A percentile compares a stretch with the other conserved stretches of the same genome.
These are phyloP conservation scores for Cosmopolites sordidus DNA, from an alignment of 2,888 invertebrate genomes.

Conservation along the genomic window DNA sequence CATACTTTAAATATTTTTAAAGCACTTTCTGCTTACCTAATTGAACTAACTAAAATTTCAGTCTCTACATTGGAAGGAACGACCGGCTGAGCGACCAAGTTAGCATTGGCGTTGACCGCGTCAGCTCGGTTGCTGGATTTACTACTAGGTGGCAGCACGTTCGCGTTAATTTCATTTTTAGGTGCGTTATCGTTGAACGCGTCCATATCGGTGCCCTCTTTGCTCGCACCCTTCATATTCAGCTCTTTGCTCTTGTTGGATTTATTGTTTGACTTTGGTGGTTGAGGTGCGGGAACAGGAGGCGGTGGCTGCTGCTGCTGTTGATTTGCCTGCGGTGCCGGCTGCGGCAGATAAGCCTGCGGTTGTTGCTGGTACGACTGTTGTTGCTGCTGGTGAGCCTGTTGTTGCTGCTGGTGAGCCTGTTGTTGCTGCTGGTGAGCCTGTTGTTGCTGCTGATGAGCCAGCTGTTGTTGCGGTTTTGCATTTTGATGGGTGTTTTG, in stretches of 20 bases:
- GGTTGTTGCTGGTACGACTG: conserved; percentile 23
- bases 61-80: conserved; percentile 17
- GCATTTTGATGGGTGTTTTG: no score
- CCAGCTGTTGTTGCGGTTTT: neutral
- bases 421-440: neutral
- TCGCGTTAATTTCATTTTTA: conserved; percentile 20
- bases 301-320: conserved; percentile 11
- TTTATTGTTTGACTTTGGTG: conserved; percentile 52
- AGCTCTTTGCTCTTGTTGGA: conserved; percentile 53
- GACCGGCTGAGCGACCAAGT: conserved; percentile 5
- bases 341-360: conserved; percentile 20
- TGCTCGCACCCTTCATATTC: conserved; percentile 55
- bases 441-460: conserved; percentile 6
- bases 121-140: conserved; percentile 14
- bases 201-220: conserved; percentile 60
- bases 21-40: neutral
- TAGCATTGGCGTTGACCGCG: conserved; percentile 36
- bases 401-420: conserved; percentile 23
- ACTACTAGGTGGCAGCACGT: conserved; percentile 8
- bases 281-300: conserved; percentile 43
- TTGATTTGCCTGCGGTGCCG: conserved; percentile 22
- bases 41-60: conserved; percentile 4
- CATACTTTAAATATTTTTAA: no score
- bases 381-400: conserved; percentile 26
- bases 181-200: conserved; percentile 49